Conservation (phyloP, 2,797 vertebrate species). For the Toxotes lorentzi region DNA sequence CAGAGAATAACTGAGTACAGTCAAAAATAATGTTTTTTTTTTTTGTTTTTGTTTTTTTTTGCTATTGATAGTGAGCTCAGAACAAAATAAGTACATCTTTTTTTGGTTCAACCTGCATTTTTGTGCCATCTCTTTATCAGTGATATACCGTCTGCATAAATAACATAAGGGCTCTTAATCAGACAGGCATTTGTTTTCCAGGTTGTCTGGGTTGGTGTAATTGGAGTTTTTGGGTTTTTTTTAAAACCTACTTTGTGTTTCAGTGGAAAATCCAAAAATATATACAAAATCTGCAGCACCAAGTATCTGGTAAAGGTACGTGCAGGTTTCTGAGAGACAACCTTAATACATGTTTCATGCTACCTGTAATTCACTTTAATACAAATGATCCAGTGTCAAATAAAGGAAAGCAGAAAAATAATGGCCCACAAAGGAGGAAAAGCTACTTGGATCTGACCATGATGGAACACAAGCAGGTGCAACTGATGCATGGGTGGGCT, state of each 20-base stretch:
- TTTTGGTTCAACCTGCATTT: too few relatives aligned
- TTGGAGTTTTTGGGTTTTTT: background rate
- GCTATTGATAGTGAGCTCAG: background rate
- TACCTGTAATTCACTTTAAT: background rate
- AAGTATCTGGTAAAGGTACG: background rate
- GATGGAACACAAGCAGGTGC: constrained; percentile 5
- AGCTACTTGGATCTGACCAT: background rate
- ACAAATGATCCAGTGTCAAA: background rate
- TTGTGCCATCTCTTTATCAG: background rate
- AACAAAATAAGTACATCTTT: background rate
- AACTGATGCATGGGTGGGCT: background rate
- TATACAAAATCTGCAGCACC: background rate
- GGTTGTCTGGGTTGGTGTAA: constrained; percentile 11
- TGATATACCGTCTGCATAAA: background rate
- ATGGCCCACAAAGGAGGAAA: background rate
- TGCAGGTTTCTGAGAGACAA: background rate
- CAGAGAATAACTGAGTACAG: background rate
- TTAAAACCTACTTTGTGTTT: background rate
- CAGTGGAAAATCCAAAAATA: constrained; percentile 3
- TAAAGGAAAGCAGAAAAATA: background rate
- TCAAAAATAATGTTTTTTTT: background rate
- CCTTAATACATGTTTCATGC: background rate
- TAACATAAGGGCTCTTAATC: constrained; percentile 1
- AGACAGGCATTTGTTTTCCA: constrained; percentile 5
- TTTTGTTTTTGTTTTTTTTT: background rate